These are phyloP conservation scores for Mus spicilegus DNA, from an alignment of 2,113 vertebrate species.

Conservation along the genomic window DNA sequence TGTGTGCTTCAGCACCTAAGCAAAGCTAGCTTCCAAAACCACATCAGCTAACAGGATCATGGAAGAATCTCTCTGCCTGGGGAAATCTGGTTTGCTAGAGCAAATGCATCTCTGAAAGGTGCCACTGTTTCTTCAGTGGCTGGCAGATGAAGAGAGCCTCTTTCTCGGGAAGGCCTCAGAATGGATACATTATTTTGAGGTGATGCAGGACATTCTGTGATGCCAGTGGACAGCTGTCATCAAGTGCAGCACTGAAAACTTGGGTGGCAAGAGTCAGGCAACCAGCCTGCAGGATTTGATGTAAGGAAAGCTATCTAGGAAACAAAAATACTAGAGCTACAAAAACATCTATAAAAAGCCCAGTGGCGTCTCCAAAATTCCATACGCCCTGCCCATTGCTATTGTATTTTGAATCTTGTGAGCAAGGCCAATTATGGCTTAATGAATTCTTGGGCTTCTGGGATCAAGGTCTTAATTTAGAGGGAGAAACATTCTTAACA, in stretches of 20 bases:
- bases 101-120: not conserved
- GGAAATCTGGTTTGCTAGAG: not conserved
- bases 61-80: not conserved
- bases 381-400: slow-evolving; percentile 74
- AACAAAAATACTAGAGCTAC: slow-evolving; percentile 74
- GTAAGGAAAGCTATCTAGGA: slow-evolving; percentile 60
- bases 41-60: not conserved
- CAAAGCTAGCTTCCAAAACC: slow-evolving; percentile 8
- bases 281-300: not conserved
- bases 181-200: not conserved
- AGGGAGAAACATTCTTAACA: slow-evolving; percentile 76
- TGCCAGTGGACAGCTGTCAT: not conserved
- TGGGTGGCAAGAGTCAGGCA: not conserved
- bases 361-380: slow-evolving; percentile 73
- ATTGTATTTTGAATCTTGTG: slow-evolving; percentile 75
- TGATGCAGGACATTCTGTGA: not conserved
- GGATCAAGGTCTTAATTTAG: slow-evolving; percentile 84
- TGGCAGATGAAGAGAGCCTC: not conserved
- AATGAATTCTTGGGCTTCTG: slow-evolving; percentile 84
- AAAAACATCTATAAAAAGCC: slow-evolving; percentile 81
- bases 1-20: not conserved
- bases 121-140: not conserved
- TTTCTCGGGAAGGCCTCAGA: not conserved
- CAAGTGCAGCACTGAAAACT: not conserved
- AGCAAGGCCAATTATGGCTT: slow-evolving; percentile 83